phyloP scores from a whole-genome alignment of 2,888 invertebrate genomes.

The Limnephilus lunatus region DNA sequence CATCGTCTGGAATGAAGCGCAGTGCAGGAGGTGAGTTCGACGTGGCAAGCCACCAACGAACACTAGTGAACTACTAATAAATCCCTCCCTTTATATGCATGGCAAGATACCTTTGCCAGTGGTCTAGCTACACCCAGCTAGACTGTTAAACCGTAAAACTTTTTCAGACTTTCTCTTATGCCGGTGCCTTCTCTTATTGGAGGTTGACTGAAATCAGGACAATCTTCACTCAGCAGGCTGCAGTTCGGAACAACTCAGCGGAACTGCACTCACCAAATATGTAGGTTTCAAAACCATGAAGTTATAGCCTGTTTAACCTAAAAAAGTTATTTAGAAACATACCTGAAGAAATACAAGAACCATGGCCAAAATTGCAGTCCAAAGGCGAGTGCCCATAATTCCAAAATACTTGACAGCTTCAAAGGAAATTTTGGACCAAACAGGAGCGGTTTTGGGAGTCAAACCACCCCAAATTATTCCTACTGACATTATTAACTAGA shows the following conservation, averaged over 20 bases:
- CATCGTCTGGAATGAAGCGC: too few species aligned
- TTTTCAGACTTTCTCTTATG: not conserved
- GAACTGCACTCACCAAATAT: not conserved
- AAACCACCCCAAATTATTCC: conserved; percentile 88
- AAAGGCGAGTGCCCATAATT: conserved; percentile 88
- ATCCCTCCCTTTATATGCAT: too few species aligned
- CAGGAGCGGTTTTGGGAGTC: conserved; percentile 74
- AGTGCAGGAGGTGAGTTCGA: too few species aligned
- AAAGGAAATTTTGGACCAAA: conserved; percentile 84
- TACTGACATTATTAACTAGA: conserved; percentile 81
- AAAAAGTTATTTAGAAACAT: conserved; percentile 50
- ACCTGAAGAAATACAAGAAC: conserved; percentile 87
- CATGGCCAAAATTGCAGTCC: conserved; percentile 90
- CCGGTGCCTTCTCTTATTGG: not conserved
- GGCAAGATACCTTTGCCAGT: too few species aligned
- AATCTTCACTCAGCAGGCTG: not conserved
- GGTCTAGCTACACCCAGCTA: too few species aligned
- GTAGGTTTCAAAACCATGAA: not conserved
- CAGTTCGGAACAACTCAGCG: not conserved
- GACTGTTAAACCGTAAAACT: not conserved
- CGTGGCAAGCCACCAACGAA: too few species aligned
- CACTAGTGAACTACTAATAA: too few species aligned
- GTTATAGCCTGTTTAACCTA: not conserved
- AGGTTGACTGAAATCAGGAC: not conserved
- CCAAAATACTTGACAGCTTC: conserved; percentile 87